Percentiles rank a stretch among this genome's conserved stretches.
These are phyloP conservation scores for Emmelina monodactyla DNA, from an alignment of 2,888 invertebrate genomes.

Conservation along the genomic window DNA sequence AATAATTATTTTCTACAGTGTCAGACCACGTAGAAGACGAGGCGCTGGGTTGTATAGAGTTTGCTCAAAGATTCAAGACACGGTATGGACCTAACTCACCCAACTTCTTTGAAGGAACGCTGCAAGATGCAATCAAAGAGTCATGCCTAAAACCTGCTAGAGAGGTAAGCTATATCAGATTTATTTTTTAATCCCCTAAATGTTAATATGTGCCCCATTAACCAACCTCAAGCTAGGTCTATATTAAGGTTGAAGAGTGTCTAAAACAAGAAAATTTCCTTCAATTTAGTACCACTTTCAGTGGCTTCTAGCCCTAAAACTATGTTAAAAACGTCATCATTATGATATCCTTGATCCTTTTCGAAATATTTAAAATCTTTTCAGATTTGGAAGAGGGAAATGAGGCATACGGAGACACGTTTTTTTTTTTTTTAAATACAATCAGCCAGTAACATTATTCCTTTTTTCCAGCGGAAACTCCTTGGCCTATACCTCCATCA, in stretches of 20 bases:
- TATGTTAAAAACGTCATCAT: too few species aligned
- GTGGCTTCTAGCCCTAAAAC: too few species aligned
- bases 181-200: constrained; percentile 16
- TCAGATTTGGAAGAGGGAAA: too few species aligned
- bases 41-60: constrained; percentile 83
- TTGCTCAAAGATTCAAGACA: constrained; percentile 83
- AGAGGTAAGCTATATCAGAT: constrained; percentile 69
- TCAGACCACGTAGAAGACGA: constrained; percentile 88
- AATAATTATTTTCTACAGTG: constrained; percentile 62
- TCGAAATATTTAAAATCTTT: too few species aligned
- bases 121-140: constrained; percentile 90
- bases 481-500: constrained; percentile 96
- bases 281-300: too few species aligned
- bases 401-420: too few species aligned
- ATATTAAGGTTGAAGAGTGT: too few species aligned
- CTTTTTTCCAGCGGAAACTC: constrained; percentile 78
- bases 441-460: too few species aligned
- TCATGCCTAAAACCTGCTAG: constrained; percentile 89
- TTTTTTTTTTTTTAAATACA: not conserved
- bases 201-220: too few species aligned
- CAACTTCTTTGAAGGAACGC: constrained; percentile 88
- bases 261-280: too few species aligned
- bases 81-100: constrained; percentile 90
- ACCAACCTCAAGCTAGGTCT: too few species aligned
- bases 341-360: too few species aligned